Percentiles rank a stretch among this genome's conserved stretches.
phyloP scores from a whole-genome alignment of 2,797 vertebrate species.

The Yasuhikotakia modesta region DNA sequence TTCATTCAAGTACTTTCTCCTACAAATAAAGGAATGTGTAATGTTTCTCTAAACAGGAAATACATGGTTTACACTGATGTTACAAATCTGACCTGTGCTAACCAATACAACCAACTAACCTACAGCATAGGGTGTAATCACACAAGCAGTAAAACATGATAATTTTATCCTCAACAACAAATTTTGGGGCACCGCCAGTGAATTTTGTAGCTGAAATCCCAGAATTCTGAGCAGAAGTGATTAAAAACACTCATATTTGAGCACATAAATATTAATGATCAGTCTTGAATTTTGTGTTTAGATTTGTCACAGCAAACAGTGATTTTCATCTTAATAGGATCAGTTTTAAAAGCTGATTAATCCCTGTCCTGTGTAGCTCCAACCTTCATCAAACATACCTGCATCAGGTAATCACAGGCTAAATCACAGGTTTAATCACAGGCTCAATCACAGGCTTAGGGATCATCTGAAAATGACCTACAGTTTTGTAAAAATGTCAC shows the following conservation, averaged over 20 bases:
- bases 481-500: neutral
- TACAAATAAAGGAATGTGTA: slow-evolving; percentile 17
- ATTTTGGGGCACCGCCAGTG: neutral
- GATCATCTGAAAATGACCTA: neutral
- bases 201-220: slow-evolving; percentile 2
- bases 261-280: too few relatives aligned
- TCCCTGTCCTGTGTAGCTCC: too few relatives aligned
- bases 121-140: neutral
- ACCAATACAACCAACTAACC: too few relatives aligned
- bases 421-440: too few relatives aligned
- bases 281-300: neutral
- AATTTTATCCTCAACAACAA: slow-evolving; percentile 17
- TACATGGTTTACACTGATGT: neutral
- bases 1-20: slow-evolving; percentile 8
- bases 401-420: neutral
- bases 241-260: neutral
- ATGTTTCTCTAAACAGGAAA: neutral
- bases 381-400: neutral
- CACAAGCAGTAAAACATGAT: slow-evolving; percentile 9
- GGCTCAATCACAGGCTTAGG: neutral
- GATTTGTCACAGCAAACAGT: neutral
- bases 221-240: slow-evolving; percentile 8
- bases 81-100: slow-evolving; percentile 1
- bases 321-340: too few relatives aligned
- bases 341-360: too few relatives aligned